Base-by-base conservation (phyloP, 2,888 invertebrate species). In the Halictus quadricinctus region DNA sequence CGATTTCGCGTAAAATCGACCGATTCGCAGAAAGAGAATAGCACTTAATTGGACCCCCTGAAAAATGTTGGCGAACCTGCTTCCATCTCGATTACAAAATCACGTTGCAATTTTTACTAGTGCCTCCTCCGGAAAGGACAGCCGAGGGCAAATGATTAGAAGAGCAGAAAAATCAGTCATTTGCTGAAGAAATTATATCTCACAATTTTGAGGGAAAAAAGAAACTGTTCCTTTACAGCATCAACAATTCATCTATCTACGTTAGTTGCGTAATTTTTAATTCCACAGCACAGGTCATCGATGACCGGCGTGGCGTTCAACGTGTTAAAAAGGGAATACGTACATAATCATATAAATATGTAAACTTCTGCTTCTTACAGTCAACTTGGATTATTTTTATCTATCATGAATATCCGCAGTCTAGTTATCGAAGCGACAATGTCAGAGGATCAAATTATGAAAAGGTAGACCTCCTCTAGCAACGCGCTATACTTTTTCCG, bases 1-100 rank as follows among this genome's bases (percentile, higher is more conserved):
- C 80, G 48, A 60, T 77, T 80, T 21, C 25, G 48, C 70, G 29
- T 12, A 12, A 12, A 70, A 70, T n/a, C 41, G 43, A 43, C 41
- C 43, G 69, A 64, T 29, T 15, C 29, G 64, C 12, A 12, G 6
- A 10, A 36, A 41, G 15, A 15, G 8, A 13, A 46, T 12, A 46
- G 8, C 8, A 21, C 54, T 8, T 54, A 54, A 54, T 8, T 8
- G 54, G 10, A 58, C 54, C 10, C 3, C 8, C 0, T 8, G 54
- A 8, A 21, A 21, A 21, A 54, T 36, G 36, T 36, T 36, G 36
- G 2, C 54, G 21, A n/a, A n/a, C 21, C 54, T n/a, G 54, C 54
- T 54, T n/a, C n/a, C 1, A 8, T 0, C 50, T 54, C 2, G 21
- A 54, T 18, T 21, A 43, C 43, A 43, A 12, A 12, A 46, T 13